phyloP scores from a whole-genome alignment of 2,113 vertebrate genomes.

The Brachyhypopomus gauderio region DNA sequence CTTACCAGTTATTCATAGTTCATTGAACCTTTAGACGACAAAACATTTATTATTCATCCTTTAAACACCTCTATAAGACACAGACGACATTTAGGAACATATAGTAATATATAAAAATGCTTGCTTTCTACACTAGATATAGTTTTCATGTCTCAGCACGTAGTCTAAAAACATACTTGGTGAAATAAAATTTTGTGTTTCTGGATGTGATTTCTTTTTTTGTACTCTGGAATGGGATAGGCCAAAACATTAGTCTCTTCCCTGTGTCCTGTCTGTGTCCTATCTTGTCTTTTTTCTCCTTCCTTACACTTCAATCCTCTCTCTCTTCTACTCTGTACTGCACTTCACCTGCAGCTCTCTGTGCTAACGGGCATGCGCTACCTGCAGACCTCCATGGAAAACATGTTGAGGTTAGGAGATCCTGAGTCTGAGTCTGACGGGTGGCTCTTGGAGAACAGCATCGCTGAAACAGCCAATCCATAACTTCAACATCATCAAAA shows the following conservation, averaged over 20 bases:
- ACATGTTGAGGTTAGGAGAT: conserved; percentile 78
- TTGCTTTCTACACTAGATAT: too few species aligned
- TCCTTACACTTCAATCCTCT: not conserved
- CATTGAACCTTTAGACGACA: not conserved
- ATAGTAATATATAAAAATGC: too few species aligned
- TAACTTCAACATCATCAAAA: conserved; percentile 85
- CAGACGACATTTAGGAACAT: too few species aligned
- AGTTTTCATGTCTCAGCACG: too few species aligned
- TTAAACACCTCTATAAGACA: too few species aligned
- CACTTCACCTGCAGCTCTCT: conserved; percentile 70
- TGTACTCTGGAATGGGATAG: not conserved
- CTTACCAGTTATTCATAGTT: not conserved
- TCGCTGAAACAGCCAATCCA: conserved; percentile 82
- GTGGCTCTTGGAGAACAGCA: conserved; percentile 85
- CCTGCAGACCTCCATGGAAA: conserved; percentile 89
- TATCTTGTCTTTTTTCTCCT: too few species aligned
- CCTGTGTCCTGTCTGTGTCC: too few species aligned
- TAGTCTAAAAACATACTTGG: too few species aligned
- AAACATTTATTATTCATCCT: too few species aligned
- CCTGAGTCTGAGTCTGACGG: conserved; percentile 81
- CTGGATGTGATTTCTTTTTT: too few species aligned
- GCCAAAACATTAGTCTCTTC: not conserved
- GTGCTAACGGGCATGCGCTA: conserved; percentile 86
- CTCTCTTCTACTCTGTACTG: not conserved
- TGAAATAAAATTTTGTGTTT: too few species aligned